Evolutionary conservation across 2,797 vertebrate species (phyloP), one percentile per base, ranked within the genome.

Genomic region (Myotis daubentonii): DNA sequence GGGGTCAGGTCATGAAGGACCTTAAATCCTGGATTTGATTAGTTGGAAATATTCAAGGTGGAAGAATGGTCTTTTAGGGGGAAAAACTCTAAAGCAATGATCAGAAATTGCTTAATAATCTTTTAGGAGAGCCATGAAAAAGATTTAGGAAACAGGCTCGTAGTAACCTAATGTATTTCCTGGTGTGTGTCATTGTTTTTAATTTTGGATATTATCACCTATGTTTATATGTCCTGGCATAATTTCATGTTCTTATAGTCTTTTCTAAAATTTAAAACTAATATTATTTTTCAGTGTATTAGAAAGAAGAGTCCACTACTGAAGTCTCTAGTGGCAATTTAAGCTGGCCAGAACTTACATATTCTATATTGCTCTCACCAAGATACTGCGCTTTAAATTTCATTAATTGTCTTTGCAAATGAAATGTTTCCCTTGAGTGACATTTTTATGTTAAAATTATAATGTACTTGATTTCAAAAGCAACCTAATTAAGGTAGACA

Each of bases 391-490:
- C 84, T 94, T 97, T 97, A 95, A 85, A 95, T 96, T 97, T 94
- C 96, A 98, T 98, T 98, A 98, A 98, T 98, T 97, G 93, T 96
- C 87, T 94, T 95, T 85, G 38, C 87, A 97, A 98, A 98, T 97
- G 93, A 97, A 98, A 97, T 97, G 57, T 97, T 96, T 97, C 97
- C 97, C 97, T 95, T 97, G 98, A 98, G 97, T 98, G 97, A 97
- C 95, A 92, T 97, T 98, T 98, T 97, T 94, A 96, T 97, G 97
- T 98, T 97, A 98, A 98, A 98, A 97, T 97, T 98, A 97, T 98
- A 97, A 97, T 98, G 93, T 97, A 97, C 98, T 98, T 98, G 96
- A 98, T 98, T 98, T 98, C 97, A 98, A 98, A 98, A 97, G 97
- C 98, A 98, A 97, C 97, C 97, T 97, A 98, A 98, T 98, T 98